Evolutionary conservation across 2,888 invertebrate genomes (phyloP).

Genomic region (Conistra vaccinii): DNA sequence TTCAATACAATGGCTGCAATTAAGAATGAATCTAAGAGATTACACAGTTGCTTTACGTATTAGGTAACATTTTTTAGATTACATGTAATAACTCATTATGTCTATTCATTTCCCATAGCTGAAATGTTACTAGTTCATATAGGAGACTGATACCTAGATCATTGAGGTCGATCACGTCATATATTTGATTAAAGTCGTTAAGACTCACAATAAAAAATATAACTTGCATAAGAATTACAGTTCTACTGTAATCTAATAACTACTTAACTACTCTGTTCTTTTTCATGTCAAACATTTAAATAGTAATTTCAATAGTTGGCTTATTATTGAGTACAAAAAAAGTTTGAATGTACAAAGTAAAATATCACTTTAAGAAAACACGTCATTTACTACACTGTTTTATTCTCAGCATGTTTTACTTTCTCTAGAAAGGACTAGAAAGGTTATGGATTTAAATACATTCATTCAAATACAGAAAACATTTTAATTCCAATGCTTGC

Average conservation of each 20-base stretch:
- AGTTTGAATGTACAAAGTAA: conserved; percentile 4
- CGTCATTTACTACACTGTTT: conserved; percentile 29
- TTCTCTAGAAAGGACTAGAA: conserved; percentile 64
- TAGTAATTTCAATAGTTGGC: not conserved
- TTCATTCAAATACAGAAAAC: conserved; percentile 57
- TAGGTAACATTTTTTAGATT: conserved; percentile 36
- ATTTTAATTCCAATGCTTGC: conserved; percentile 54
- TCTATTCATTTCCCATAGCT: conserved; percentile 42
- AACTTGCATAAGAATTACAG: conserved; percentile 33
- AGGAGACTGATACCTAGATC: conserved; percentile 22
- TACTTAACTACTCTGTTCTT: not conserved
- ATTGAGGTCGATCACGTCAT: conserved; percentile 34
- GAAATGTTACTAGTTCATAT: conserved; percentile 51
- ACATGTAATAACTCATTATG: conserved; percentile 13
- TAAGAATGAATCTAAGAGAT: conserved; percentile 35
- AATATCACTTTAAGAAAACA: conserved; percentile 37
- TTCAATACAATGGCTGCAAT: conserved; percentile 29
- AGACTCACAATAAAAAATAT: conserved; percentile 25
- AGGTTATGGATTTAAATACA: conserved; percentile 61
- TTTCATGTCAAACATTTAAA: not conserved
- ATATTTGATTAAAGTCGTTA: conserved; percentile 42
- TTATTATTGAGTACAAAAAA: not conserved
- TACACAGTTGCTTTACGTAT: conserved; percentile 19
- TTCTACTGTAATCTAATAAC: too few relatives aligned
- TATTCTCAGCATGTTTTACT: conserved; percentile 59